Conservation (phyloP, 2,888 invertebrate species). For the Hirudinaria manillensis region DNA sequence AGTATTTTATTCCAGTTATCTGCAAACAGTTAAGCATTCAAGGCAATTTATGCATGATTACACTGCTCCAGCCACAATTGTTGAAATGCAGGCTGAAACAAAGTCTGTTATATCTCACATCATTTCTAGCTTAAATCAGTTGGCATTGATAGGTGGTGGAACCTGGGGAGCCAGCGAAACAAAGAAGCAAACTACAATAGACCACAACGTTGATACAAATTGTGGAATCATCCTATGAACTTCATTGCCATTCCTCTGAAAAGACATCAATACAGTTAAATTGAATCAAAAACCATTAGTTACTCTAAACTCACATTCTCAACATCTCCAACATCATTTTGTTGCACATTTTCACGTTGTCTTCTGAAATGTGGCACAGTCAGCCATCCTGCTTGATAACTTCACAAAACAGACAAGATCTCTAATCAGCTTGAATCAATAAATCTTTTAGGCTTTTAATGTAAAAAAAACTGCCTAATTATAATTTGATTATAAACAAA, state of each 20-base stretch:
- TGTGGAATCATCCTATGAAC: neutral
- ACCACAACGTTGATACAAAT: conserved; percentile 71
- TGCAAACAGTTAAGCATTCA: too few relatives aligned
- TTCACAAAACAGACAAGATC: neutral
- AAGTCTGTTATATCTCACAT: too few relatives aligned
- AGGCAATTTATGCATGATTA: too few relatives aligned
- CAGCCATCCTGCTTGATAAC: conserved; percentile 9
- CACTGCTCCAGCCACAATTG: too few relatives aligned
- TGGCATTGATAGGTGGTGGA: conserved; percentile 58
- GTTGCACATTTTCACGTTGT: neutral
- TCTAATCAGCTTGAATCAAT: neutral
- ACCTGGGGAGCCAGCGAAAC: conserved; percentile 87
- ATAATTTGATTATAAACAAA: neutral
- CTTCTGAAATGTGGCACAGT: neutral
- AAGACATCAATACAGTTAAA: neutral
- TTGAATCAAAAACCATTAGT: neutral
- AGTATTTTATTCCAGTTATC: too few relatives aligned
- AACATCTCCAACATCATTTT: neutral
- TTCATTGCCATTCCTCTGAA: conserved; percentile 44
- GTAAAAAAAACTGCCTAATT: neutral
- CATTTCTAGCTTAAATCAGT: conserved; percentile 37
- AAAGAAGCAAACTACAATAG: conserved; percentile 85
- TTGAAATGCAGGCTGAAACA: too few relatives aligned
- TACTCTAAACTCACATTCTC: conserved; percentile 3
- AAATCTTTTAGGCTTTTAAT: neutral